Base-by-base conservation (phyloP, 1,140 invertebrate species). In the Papilio polyxenes region DNA sequence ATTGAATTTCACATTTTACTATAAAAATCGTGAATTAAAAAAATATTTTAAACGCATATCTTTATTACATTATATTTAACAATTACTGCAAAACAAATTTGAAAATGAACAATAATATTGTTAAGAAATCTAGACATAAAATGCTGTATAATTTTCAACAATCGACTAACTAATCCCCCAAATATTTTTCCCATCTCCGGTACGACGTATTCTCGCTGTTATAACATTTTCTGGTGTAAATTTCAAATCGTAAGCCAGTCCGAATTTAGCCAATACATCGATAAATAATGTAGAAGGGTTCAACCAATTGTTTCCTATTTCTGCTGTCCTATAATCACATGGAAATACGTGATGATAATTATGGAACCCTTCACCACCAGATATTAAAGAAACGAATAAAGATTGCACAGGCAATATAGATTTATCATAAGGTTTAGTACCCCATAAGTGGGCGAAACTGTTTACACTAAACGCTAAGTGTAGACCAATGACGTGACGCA, bases 281-380 rank as follows among this genome's bases (percentile, higher is more conserved):
- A 83, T 80, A 40, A 83, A 78, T 4, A 20, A 37, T 15, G 62
- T 77, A 4, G 74, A 48, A 13, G 76, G 40, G 15, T 80, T 80
- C 3, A 80, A 40, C n/a, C 13, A 77, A 15, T 81, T 69, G n/a
- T 81, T 81, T 8, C 82, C 82, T 3, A 81, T 17, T n/a, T 84
- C 83, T 5, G 83, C 76, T 0, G 83, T 15, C 7, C 69, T 79
- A 11, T 83, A 83, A 31, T 83, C 83, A 76, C 83, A 83, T 0
- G 80, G 82, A 62, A 81, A 81, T 2, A 53, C 44, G 23, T 83
- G 82, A 20, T 83, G 82, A n/a, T 82, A 84, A 15, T 84, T 84
- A 17, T 84, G 83, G 13, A 81, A 82, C 0, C 83, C 83, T 51
- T 84, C 81, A 3, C 81, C 83, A 2, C 80, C n/a, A 3, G 56